A percentile compares a stretch with the other conserved stretches of the same genome.
Conservation (phyloP, 2,888 invertebrate genomes). For the Nomada ruficornis region DNA sequence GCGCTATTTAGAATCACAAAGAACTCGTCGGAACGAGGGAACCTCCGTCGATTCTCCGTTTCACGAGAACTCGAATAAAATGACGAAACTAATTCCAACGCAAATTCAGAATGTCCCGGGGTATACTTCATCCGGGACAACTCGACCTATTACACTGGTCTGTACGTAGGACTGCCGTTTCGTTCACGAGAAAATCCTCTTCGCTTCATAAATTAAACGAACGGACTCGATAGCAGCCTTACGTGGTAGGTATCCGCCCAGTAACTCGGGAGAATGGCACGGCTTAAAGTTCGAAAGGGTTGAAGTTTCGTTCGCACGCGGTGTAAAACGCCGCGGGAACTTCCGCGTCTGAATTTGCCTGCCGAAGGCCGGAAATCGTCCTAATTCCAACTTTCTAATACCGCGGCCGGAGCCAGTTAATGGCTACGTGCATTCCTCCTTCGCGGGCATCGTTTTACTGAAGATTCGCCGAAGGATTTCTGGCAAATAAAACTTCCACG, state of each 20-base stretch:
- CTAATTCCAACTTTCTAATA: conserved; percentile 65
- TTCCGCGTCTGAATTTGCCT: conserved; percentile 49
- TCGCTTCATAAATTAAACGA: conserved; percentile 47
- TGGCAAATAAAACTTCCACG: too few species aligned
- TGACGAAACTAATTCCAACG: conserved; percentile 29
- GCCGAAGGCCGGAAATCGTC: conserved; percentile 18
- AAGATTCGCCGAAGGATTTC: background rate
- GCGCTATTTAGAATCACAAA: background rate
- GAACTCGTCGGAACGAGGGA: background rate
- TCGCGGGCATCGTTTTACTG: conserved; percentile 12
- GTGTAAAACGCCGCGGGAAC: conserved; percentile 57
- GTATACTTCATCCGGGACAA: conserved; percentile 28
- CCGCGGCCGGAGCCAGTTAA: conserved; percentile 43
- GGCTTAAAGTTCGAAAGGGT: conserved; percentile 60
- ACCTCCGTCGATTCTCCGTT: background rate
- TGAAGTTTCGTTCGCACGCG: conserved; percentile 52
- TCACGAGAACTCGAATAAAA: background rate
- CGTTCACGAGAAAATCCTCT: conserved; percentile 12
- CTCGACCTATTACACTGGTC: conserved; percentile 10
- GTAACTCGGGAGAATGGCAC: conserved; percentile 49
- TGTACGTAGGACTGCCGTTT: conserved; percentile 34
- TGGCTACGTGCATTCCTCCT: conserved; percentile 5
- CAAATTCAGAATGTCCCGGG: conserved; percentile 20
- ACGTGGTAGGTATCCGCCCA: conserved; percentile 16
- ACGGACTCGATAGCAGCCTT: conserved; percentile 8